Conservation (phyloP, 2,888 invertebrate genomes). For the Xestia xanthographa region DNA sequence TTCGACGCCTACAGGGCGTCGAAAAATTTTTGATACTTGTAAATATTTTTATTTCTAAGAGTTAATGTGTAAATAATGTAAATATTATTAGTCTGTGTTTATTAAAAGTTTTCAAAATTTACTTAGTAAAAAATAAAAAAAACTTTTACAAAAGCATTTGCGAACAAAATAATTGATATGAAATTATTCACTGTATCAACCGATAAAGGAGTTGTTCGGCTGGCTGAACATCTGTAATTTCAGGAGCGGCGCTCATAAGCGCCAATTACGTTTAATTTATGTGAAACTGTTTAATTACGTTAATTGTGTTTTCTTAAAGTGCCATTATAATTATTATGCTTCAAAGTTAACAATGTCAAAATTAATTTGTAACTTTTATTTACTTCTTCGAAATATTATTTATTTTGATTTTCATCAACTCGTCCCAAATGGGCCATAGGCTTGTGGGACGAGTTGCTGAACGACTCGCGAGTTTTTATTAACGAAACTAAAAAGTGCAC, state of each 20-base stretch:
- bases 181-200: neutral
- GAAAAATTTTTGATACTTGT: no score
- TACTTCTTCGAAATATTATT: no score
- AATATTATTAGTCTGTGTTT: no score
- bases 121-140: no score
- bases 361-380: neutral
- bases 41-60: no score
- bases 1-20: no score
- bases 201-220: neutral
- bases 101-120: no score
- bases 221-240: slow-evolving; percentile 16
- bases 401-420: no score
- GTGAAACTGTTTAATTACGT: slow-evolving; percentile 13
- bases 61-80: no score
- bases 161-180: neutral
- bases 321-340: neutral
- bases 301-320: slow-evolving; percentile 16
- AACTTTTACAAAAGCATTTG: neutral
- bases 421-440: no score
- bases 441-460: no score
- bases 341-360: neutral
- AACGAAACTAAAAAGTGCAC: neutral
- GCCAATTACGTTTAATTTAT: slow-evolving; percentile 35
- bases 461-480: neutral
- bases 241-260: neutral